These are phyloP conservation scores for Apis mellifera DNA, from an alignment of 1,140 invertebrate genomes.

Conservation along the genomic window Amel_HAv3.1 CM009938.2:5458501-5459000, in stretches of 20 bases:
- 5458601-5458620: too few species aligned
- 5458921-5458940: neutral
- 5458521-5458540: too few species aligned
- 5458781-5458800: neutral
- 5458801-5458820: neutral
- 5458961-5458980: neutral
- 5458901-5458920: conserved; percentile 12
- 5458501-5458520: too few species aligned
- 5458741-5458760: too few species aligned
- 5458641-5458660: too few species aligned
- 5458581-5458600: neutral
- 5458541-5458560: too few species aligned
- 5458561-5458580: neutral
- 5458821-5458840: neutral
- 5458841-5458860: neutral
- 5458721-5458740: too few species aligned
- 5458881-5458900: neutral
- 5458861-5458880: neutral
- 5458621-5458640: too few species aligned
- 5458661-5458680: too few species aligned
- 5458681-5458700: too few species aligned
- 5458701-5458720: too few species aligned
- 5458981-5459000: neutral
- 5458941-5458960: conserved; percentile 1
- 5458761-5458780: too few species aligned